phyloP scores from a whole-genome alignment of 2,888 invertebrate genomes.

The Lepas anatifera region DNA sequence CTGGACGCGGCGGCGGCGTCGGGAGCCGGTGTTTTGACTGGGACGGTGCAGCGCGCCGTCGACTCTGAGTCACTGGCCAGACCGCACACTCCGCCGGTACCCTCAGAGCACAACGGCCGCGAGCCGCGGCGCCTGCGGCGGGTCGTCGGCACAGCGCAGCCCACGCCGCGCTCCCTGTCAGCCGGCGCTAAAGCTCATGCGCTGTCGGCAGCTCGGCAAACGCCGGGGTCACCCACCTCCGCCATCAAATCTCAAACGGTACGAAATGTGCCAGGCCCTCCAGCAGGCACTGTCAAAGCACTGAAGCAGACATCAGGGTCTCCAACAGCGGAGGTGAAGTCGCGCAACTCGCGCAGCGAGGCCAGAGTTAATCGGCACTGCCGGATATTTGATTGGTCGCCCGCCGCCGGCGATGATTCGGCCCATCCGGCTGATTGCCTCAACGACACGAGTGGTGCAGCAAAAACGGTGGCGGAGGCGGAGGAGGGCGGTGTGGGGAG shows the following conservation, averaged over 20 bases:
- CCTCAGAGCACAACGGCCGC: neutral
- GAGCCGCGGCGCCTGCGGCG: neutral
- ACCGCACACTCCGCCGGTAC: neutral
- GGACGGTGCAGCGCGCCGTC: neutral
- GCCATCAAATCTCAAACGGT: neutral
- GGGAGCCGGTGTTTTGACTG: neutral
- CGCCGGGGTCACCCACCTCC: no score
- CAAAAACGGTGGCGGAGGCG: no score
- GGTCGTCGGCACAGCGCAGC: no score
- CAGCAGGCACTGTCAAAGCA: no score
- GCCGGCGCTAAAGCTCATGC: no score
- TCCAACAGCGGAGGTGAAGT: neutral
- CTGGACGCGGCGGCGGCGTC: neutral
- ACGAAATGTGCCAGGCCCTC: neutral
- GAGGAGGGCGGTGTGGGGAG: no score
- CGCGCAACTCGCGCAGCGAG: no score
- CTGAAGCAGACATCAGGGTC: no score
- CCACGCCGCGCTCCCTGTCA: no score
- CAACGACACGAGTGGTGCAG: no score
- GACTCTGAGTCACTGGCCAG: neutral
- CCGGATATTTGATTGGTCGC: neutral
- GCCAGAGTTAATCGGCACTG: neutral
- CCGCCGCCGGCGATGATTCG: neutral
- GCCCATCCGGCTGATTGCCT: neutral
- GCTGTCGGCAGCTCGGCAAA: neutral